Base-by-base conservation (phyloP, 2,888 invertebrate genomes). In the Salticus scenicus region DNA sequence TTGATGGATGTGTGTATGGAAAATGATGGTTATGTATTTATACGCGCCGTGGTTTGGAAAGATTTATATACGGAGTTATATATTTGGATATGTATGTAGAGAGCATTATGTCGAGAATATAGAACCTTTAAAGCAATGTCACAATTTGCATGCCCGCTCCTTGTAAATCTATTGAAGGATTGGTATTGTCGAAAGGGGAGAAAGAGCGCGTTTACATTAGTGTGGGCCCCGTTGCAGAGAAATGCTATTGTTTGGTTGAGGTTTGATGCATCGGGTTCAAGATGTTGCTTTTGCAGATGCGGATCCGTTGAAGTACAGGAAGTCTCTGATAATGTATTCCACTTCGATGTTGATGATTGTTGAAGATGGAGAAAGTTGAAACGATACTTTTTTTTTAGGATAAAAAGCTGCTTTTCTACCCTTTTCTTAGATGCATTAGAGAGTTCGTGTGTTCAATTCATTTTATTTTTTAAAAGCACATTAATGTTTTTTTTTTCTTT, bases 51-150 rank as follows among this genome's bases (percentile, higher is more conserved):
- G 57, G 7, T 57, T 24, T 24, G 4, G 57, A 24, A 57, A 57
- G 57, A 57, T 57, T 4, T 20, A 57, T 57, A 24, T 24, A 24
- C 24, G 24, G 1, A 24, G 20, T 7, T 47, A 47, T 57, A 57
- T 24, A 24, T 24, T 24, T 57, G 5, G 57, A 24, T 20, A 57
- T 57, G 20, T 69, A 41, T 41, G n/a, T 14, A 51, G 17, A 28
- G 57, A 24, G 41, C 20, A 78, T 74, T 74, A 74, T 81, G 69
- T 57, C 57, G 57, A 37, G 74, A 81, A 70, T 33, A 82, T 70
- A 66, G 37, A 72, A 73, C 83, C 83, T 77, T 71, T 66, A n/a
- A 76, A 83, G 82, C 66, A 66, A 41, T 76, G 76, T 77, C 83
- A 41, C 33, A 28, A 71, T 79, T 79, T 71, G 64, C 71, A 71